These are phyloP conservation scores for Camelus bactrianus DNA, from an alignment of 2,113 vertebrate species.

Conservation along the genomic window DNA sequence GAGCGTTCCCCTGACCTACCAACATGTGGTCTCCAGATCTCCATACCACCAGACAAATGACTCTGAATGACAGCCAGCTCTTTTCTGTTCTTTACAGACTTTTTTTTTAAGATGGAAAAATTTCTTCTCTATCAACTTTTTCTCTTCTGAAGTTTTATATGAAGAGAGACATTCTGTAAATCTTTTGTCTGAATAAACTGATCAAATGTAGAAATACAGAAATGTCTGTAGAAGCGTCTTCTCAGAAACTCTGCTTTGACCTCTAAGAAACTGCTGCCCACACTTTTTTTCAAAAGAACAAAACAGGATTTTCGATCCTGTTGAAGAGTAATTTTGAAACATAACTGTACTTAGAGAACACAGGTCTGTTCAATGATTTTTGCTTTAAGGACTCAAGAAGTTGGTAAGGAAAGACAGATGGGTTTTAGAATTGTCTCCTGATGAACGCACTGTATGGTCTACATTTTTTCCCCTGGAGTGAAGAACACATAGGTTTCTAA, in stretches of 20 bases:
- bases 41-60: not conserved
- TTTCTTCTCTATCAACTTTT: not conserved
- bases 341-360: not conserved
- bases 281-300: not conserved
- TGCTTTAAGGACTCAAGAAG: not conserved
- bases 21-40: slow-evolving; percentile 40
- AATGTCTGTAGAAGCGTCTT: not conserved
- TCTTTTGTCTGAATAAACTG: not conserved
- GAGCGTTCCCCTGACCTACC: not conserved
- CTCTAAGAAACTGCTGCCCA: not conserved
- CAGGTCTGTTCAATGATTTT: not conserved
- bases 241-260: not conserved
- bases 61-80: not conserved
- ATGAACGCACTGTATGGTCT: not conserved
- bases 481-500: not conserved
- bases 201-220: not conserved
- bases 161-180: slow-evolving; percentile 18
- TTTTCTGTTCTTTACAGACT: slow-evolving; percentile 23
- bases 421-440: not conserved
- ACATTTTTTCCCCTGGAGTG: not conserved
- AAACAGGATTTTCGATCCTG: not conserved
- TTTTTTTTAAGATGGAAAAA: not conserved
- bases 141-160: slow-evolving; percentile 45
- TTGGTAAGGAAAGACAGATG: not conserved
- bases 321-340: not conserved